phyloP scores from a whole-genome alignment of 2,797 vertebrate species.

The Darevskia mixta region DNA sequence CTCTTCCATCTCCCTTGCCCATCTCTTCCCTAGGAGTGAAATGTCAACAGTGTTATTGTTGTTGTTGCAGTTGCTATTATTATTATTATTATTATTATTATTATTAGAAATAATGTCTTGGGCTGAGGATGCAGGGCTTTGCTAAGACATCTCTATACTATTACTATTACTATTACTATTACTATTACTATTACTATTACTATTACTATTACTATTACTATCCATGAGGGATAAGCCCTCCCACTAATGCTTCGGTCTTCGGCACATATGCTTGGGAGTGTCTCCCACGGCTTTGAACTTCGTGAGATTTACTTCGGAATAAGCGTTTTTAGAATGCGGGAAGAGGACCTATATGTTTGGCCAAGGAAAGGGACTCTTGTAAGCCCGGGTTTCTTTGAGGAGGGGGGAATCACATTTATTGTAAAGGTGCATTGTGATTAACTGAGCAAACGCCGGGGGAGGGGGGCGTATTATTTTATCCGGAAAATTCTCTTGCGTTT shows the following conservation, averaged over 20 bases:
- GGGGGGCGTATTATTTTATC: not conserved
- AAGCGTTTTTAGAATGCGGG: not conserved
- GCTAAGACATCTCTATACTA: slow-evolving; percentile 35
- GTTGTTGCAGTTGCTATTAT: too few species aligned
- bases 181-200: not conserved
- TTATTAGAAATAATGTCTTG: not conserved
- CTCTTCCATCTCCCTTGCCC: not conserved
- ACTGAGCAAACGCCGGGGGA: slow-evolving; percentile 72
- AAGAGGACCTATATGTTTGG: slow-evolving; percentile 54
- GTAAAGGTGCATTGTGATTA: slow-evolving; percentile 78
- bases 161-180: not conserved
- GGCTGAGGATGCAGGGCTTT: slow-evolving; percentile 17
- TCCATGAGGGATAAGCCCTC: not conserved
- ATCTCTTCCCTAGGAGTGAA: slow-evolving; percentile 29
- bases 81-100: too few species aligned
- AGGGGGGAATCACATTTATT: slow-evolving; percentile 53
- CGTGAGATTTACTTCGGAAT: not conserved
- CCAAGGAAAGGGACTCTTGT: slow-evolving; percentile 39
- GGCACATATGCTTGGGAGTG: not conserved
- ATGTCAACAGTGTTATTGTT: slow-evolving; percentile 52
- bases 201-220: not conserved
- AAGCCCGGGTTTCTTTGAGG: slow-evolving; percentile 73
- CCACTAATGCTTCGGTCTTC: not conserved
- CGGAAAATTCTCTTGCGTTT: slow-evolving; percentile 18
- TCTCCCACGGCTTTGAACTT: not conserved